These are phyloP conservation scores for Champsocephalus esox DNA, from an alignment of 2,797 vertebrate genomes.

Conservation along the genomic window DNA sequence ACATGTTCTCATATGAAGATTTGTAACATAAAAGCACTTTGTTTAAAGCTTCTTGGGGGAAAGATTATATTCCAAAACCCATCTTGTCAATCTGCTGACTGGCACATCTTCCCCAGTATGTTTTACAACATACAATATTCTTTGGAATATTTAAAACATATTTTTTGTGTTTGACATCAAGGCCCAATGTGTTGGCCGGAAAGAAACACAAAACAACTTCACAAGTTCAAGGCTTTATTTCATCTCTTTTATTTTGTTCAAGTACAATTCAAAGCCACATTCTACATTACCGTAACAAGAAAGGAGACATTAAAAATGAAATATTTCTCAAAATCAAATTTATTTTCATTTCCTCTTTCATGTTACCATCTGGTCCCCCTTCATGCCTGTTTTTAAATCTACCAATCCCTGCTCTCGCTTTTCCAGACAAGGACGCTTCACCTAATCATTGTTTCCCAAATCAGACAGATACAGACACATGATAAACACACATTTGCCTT, in stretches of 20 bases:
- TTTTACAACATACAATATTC: conserved; percentile 28
- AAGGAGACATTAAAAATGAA: background rate
- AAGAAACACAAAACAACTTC: conserved; percentile 13
- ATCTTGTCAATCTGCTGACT: conserved; percentile 7
- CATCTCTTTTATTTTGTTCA: conserved; percentile 14
- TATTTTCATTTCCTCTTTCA: conserved; percentile 12
- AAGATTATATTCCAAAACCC: too few species aligned
- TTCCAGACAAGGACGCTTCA: conserved; percentile 52
- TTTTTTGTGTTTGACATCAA: conserved; percentile 26
- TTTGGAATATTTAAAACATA: conserved; percentile 34
- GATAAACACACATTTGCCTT: conserved; percentile 54
- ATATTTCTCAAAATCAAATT: conserved; percentile 19
- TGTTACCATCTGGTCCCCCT: conserved; percentile 13
- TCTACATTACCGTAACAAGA: background rate
- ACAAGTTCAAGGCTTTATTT: background rate
- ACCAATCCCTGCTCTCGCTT: conserved; percentile 46
- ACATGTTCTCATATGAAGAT: background rate
- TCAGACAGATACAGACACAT: conserved; percentile 43
- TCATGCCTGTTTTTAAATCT: conserved; percentile 12
- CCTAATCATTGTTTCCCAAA: conserved; percentile 55
- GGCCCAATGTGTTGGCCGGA: background rate
- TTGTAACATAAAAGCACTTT: background rate
- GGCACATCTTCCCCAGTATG: conserved; percentile 9
- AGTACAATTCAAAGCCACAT: conserved; percentile 23
- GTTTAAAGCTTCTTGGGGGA: too few species aligned